Evolutionary conservation across 2,888 invertebrate genomes (phyloP), one percentile per base, ranked within the genome.

Genomic region (Junonia oenone): DNA sequence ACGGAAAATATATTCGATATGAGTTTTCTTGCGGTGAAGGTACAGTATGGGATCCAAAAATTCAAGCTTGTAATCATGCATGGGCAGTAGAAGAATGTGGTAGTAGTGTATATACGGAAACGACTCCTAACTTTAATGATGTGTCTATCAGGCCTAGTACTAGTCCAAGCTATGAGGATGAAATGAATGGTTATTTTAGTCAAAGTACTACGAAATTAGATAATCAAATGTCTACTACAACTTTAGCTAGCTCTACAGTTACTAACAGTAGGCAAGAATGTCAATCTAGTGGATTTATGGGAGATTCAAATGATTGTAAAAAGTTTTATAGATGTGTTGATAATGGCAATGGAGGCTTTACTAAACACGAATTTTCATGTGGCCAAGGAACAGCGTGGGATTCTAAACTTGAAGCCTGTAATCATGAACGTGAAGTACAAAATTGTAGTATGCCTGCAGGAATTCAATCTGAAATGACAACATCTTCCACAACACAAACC

Each of bases 351-450:
- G 80, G 82, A 49, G 76, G 78, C 6, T 90, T 72, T 58, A 89
- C 71, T 2, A 90, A 83, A 65, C 91, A 91, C 62, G 90, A 92
- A 62, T 93, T 92, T 69, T 71, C 79, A 11, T 93, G 93, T 68
- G 91, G 92, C 1, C 82, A 86, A 55, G 92, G 92, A 26, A 93
- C 93, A 3, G 91, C 91, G 13, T 93, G 92, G 92, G 93, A 93
- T 75, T 73, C 87, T 57, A 74, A 75, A 48, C 78, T 91, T 22
- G 83, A 86, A 61, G 87, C 89, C n/a, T 93, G 93, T 68, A 92
- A 92, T 70, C 90, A 92, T 68, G 83, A 81, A 8, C 88, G 87
- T 77, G 89, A 89, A 27, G 91, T 91, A 8, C 69, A 72, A 45
- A 67, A 55, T 71, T 58, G 58, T 45, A 40, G 54, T 22, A 13